These are phyloP conservation scores for Labroides dimidiatus DNA, from an alignment of 2,797 vertebrate genomes.

Conservation along the genomic window DNA sequence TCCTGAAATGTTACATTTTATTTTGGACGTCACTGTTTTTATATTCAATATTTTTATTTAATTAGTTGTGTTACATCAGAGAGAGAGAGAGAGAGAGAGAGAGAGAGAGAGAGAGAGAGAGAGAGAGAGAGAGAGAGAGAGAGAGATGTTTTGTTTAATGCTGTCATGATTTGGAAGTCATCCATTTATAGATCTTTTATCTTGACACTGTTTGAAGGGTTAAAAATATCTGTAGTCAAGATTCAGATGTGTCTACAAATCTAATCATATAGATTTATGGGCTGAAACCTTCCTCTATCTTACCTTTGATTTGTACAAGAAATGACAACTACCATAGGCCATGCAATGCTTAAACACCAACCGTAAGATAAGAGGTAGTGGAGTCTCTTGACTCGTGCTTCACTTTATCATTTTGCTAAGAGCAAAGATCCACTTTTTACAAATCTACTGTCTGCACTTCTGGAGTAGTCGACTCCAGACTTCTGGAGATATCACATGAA, in stretches of 20 bases:
- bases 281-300: no score
- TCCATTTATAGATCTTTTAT: no score
- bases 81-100: no score
- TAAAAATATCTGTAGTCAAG: no score
- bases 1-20: conserved; percentile 61
- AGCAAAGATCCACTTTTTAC: conserved; percentile 41
- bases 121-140: no score
- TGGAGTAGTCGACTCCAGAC: conserved; percentile 55
- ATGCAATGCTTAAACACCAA: conserved; percentile 1
- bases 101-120: no score
- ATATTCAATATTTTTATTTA: conserved; percentile 67
- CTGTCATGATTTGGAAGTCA: no score
- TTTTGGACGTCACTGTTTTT: conserved; percentile 52
- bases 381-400: background rate
- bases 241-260: no score
- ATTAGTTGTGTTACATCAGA: conserved; percentile 55
- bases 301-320: background rate
- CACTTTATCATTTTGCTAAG: conserved; percentile 28
- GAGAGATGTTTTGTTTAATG: no score
- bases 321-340: background rate
- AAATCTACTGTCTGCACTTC: conserved; percentile 51
- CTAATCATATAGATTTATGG: no score
- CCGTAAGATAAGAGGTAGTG: background rate
- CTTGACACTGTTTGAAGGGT: no score
- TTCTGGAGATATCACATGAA: conserved; percentile 72